phyloP scores from a whole-genome alignment of 2,888 invertebrate species.

The Sinopyrophorus schimmeli region DNA sequence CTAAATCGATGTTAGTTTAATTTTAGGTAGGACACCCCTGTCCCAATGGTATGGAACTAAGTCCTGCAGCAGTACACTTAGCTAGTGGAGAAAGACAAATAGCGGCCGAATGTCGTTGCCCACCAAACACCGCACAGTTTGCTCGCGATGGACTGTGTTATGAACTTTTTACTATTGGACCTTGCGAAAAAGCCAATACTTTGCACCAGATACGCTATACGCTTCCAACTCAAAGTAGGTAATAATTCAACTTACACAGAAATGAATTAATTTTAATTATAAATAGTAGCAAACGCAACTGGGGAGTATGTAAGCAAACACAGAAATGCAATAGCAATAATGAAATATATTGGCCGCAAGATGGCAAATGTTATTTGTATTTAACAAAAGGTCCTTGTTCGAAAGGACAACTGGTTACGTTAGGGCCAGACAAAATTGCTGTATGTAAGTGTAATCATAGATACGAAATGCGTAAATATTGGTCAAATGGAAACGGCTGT shows the following conservation, averaged over 20 bases:
- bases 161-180: slow-evolving; percentile 73
- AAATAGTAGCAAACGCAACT: slow-evolving; percentile 59
- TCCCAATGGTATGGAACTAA: slow-evolving; percentile 81
- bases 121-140: slow-evolving; percentile 76
- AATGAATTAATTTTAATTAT: too few relatives aligned
- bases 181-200: slow-evolving; percentile 73
- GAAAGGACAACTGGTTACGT: slow-evolving; percentile 69
- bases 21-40: slow-evolving; percentile 73
- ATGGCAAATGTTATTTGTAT: slow-evolving; percentile 73
- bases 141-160: slow-evolving; percentile 71
- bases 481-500: slow-evolving; percentile 67
- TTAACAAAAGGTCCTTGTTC: slow-evolving; percentile 76
- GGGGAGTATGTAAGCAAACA: slow-evolving; percentile 73
- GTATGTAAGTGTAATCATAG: slow-evolving; percentile 62
- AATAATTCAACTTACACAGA: not conserved
- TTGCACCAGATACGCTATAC: slow-evolving; percentile 66
- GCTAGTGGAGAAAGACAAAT: slow-evolving; percentile 58
- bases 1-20: slow-evolving; percentile 17
- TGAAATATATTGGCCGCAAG: slow-evolving; percentile 76
- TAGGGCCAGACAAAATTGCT: slow-evolving; percentile 64
- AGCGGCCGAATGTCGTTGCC: slow-evolving; percentile 79
- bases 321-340: slow-evolving; percentile 66
- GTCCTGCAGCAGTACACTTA: slow-evolving; percentile 60
- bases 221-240: slow-evolving; percentile 35
- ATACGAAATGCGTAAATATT: slow-evolving; percentile 58